Conservation (phyloP, 2,888 invertebrate species). For the Cremastinae sp. region DNA sequence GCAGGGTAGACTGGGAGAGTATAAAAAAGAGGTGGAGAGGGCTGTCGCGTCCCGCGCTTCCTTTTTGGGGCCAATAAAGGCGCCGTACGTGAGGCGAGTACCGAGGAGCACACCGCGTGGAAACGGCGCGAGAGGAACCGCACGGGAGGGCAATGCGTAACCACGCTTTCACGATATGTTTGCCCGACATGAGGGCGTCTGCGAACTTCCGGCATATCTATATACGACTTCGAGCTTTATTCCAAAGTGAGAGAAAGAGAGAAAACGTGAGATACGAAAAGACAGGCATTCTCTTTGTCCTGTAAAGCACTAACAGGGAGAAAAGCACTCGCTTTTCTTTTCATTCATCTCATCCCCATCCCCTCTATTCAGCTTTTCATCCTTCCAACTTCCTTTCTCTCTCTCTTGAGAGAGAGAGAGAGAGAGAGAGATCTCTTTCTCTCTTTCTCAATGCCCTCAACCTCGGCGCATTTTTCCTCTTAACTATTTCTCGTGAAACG, state of each 20-base stretch:
- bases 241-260: neutral
- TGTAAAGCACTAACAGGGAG: slow-evolving; percentile 35
- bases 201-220: slow-evolving; percentile 29
- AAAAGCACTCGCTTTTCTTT: slow-evolving; percentile 47
- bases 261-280: slow-evolving; percentile 22
- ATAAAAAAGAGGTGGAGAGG: slow-evolving; percentile 27
- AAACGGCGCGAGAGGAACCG: slow-evolving; percentile 44
- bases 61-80: slow-evolving; percentile 69
- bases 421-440: too few species aligned
- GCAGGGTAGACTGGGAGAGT: slow-evolving; percentile 47
- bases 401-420: too few species aligned
- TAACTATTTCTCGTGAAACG: slow-evolving; percentile 22
- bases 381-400: neutral
- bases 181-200: slow-evolving; percentile 57
- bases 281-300: slow-evolving; percentile 36
- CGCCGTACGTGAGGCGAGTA: slow-evolving; percentile 65
- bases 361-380: neutral
- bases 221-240: slow-evolving; percentile 33
- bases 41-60: slow-evolving; percentile 50
- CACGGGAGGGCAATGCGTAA: slow-evolving; percentile 50
- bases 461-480: slow-evolving; percentile 28
- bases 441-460: slow-evolving; percentile 4
- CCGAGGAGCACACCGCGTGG: slow-evolving; percentile 42
- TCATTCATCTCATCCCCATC: slow-evolving; percentile 31
- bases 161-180: slow-evolving; percentile 60